Conservation (phyloP, 2,113 vertebrate genomes). For the Glareola pratincola region DNA sequence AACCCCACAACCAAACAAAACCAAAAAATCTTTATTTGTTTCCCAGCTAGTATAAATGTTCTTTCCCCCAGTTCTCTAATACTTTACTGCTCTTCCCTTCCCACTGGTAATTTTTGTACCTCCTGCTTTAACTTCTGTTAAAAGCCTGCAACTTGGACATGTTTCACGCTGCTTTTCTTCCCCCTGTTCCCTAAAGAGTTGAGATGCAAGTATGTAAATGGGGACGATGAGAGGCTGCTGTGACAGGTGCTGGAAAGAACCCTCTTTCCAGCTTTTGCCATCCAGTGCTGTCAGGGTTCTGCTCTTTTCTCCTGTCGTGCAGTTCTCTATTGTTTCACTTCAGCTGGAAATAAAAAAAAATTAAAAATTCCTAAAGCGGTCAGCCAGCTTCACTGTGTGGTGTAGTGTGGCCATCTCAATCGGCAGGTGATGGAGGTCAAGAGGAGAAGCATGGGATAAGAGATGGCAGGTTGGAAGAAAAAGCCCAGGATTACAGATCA, state of each 20-base stretch:
- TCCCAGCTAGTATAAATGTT: not conserved
- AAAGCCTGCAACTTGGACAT: not conserved
- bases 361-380: not conserved
- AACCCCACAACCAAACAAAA: not conserved
- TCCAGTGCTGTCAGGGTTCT: not conserved
- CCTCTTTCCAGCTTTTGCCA: not conserved
- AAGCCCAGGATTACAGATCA: not conserved
- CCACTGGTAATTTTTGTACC: not conserved
- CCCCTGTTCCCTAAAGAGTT: not conserved
- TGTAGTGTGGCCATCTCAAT: not conserved
- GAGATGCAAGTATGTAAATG: not conserved
- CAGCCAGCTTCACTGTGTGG: not conserved
- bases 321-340: not conserved
- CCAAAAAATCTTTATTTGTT: not conserved
- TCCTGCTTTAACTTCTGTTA: not conserved
- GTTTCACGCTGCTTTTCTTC: not conserved
- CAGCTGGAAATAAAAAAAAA: not conserved
- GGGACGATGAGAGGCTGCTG: not conserved
- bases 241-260: not conserved
- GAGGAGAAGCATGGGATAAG: not conserved
- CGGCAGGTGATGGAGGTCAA: not conserved
- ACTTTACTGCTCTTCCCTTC: not conserved
- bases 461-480: not conserved
- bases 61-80: not conserved
- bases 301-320: not conserved